Conservation (phyloP, 2,113 vertebrate genomes). For the Rhinolophus ferrumequinum region DNA sequence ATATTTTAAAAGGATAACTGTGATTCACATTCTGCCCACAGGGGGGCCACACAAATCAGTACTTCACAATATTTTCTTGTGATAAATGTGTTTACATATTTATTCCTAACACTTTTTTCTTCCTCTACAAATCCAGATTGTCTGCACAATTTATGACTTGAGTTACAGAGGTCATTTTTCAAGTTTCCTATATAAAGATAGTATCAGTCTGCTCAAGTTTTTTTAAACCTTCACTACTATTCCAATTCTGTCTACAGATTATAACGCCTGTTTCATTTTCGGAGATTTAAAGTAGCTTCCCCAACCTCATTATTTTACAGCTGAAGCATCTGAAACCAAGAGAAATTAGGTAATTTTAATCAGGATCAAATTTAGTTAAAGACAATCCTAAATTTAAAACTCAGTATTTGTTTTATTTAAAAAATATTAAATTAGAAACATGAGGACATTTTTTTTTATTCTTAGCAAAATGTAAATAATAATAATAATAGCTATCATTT, state of each 20-base stretch:
- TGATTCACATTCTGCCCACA: constrained; percentile 43
- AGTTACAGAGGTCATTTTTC: neutral
- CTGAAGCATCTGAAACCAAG: neutral
- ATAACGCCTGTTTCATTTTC: constrained; percentile 45
- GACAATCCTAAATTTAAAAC: neutral
- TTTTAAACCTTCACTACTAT: neutral
- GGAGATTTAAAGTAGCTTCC: constrained; percentile 1
- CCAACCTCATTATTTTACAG: neutral
- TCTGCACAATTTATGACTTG: neutral
- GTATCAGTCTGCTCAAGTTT: neutral
- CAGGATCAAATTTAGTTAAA: neutral
- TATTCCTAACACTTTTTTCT: neutral
- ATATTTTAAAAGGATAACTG: neutral
- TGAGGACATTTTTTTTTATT: neutral
- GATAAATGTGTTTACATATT: neutral
- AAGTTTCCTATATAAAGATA: neutral
- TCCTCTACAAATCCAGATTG: neutral
- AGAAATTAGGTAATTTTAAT: constrained; percentile 34
- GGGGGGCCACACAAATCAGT: neutral
- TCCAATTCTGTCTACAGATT: neutral
- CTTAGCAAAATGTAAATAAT: constrained; percentile 13
- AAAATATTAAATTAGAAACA: constrained; percentile 9
- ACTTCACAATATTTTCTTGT: neutral
- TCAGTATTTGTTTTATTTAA: neutral
- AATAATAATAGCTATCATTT: neutral